phyloP scores from a whole-genome alignment of 1,140 invertebrate genomes.

The Saccostrea cuccullata region DNA sequence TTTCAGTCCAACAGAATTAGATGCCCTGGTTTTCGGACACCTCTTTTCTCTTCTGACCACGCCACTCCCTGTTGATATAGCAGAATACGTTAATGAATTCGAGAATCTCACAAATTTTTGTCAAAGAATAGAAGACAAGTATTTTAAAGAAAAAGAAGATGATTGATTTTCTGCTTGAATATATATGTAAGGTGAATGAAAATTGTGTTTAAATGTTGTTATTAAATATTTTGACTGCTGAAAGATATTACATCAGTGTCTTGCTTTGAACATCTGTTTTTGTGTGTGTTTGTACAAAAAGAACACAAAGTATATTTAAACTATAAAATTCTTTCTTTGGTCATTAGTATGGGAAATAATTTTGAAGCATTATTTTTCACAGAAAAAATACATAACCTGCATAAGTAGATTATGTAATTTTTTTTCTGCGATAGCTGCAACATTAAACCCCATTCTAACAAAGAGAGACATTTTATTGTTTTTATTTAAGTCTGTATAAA shows the following conservation, averaged over 20 bases:
- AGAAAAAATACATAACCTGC: no score
- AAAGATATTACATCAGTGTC: background rate
- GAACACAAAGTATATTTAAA: background rate
- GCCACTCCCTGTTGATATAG: constrained; percentile 86
- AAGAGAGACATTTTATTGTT: no score
- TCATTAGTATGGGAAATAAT: no score
- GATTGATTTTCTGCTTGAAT: constrained; percentile 34
- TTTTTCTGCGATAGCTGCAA: no score
- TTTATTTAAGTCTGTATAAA: no score
- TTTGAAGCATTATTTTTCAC: no score
- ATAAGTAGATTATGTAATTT: no score
- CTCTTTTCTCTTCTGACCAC: constrained; percentile 95
- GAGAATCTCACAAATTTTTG: constrained; percentile 87
- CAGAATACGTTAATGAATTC: constrained; percentile 85
- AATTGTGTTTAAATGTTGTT: background rate
- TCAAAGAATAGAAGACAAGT: constrained; percentile 87
- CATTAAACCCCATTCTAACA: no score
- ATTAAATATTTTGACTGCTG: background rate
- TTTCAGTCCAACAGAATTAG: constrained; percentile 88
- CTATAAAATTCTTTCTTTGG: no score
- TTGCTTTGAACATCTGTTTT: background rate
- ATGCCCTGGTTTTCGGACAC: constrained; percentile 98
- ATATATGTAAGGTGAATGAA: background rate
- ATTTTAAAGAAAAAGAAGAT: constrained; percentile 71
- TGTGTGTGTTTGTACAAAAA: background rate